Conservation (phyloP, 2,113 vertebrate genomes). For the Antigone vipio region DNA sequence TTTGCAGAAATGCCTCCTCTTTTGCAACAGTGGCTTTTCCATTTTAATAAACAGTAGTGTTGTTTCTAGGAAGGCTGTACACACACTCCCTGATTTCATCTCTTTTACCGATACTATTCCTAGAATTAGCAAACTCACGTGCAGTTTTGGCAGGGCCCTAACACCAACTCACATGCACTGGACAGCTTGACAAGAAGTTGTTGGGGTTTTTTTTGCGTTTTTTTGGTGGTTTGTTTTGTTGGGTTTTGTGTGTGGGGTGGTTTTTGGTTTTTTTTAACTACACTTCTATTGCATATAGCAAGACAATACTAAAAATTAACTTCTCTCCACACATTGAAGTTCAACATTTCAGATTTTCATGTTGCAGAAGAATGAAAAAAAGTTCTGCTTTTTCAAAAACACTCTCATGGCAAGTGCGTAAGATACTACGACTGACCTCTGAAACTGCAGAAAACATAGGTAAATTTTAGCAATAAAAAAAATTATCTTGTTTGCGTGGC, state of each 20-base stretch:
- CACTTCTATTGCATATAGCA: neutral
- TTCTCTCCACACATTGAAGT: neutral
- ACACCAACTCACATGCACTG: neutral
- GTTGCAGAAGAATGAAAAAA: neutral
- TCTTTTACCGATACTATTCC: slow-evolving; percentile 14
- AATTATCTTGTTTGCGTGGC: neutral
- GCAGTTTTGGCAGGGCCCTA: neutral
- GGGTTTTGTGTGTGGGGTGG: neutral
- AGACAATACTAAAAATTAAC: neutral
- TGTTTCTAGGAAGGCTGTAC: slow-evolving; percentile 31
- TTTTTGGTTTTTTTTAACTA: neutral
- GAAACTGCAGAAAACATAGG: neutral
- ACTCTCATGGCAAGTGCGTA: neutral
- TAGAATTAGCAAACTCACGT: neutral
- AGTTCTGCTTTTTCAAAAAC: neutral
- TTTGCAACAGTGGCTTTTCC: neutral
- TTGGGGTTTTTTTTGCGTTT: too few species aligned
- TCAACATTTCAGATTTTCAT: neutral
- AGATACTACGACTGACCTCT: neutral
- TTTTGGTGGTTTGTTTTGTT: neutral
- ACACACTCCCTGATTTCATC: neutral
- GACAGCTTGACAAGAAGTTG: neutral
- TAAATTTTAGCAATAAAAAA: neutral
- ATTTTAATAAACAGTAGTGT: neutral
- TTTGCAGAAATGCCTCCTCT: slow-evolving; percentile 30